Evolutionary conservation across 1,140 invertebrate species (phyloP).

Genomic region (Drosophila triauraria): DNA sequence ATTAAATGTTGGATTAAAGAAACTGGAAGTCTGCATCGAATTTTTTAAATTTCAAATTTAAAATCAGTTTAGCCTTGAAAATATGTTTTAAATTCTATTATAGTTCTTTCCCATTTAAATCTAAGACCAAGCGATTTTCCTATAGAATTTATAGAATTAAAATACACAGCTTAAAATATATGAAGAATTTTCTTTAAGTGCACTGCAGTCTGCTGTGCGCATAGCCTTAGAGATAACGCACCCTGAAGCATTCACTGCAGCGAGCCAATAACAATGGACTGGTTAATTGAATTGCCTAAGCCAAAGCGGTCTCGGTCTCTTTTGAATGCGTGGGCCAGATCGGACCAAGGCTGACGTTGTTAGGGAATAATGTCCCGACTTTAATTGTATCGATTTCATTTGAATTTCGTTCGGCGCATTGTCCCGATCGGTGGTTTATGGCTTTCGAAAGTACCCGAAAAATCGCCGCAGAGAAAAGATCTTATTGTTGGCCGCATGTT

Average conservation of each 20-base stretch:
- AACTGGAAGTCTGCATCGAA: no score
- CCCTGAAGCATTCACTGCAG: conserved; percentile 13
- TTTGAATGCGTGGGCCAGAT: conserved; percentile 67
- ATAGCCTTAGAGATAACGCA: conserved; percentile 50
- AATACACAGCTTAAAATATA: not conserved
- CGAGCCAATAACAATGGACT: conserved; percentile 59
- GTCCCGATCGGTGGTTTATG: conserved; percentile 31
- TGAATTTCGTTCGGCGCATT: conserved; percentile 43
- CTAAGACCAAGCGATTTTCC: no score
- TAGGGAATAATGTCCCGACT: conserved; percentile 50
- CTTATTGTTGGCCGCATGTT: conserved; percentile 2
- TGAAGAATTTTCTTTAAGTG: not conserved
- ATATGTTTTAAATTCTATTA: no score
- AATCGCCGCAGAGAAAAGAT: conserved; percentile 9
- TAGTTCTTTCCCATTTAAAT: no score
- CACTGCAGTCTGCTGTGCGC: conserved; percentile 41
- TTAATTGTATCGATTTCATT: conserved; percentile 68
- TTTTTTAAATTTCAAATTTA: no score
- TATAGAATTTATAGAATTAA: not conserved
- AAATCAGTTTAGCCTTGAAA: no score
- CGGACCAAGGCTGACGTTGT: conserved; percentile 53
- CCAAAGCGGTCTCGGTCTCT: conserved; percentile 36
- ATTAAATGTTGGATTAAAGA: no score
- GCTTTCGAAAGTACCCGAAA: conserved; percentile 30
- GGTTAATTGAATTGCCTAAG: conserved; percentile 71